Evolutionary conservation across 2,888 invertebrate species (phyloP), one percentile per base, ranked within the genome.

Genomic region (Andrena chrysosceles): DNA sequence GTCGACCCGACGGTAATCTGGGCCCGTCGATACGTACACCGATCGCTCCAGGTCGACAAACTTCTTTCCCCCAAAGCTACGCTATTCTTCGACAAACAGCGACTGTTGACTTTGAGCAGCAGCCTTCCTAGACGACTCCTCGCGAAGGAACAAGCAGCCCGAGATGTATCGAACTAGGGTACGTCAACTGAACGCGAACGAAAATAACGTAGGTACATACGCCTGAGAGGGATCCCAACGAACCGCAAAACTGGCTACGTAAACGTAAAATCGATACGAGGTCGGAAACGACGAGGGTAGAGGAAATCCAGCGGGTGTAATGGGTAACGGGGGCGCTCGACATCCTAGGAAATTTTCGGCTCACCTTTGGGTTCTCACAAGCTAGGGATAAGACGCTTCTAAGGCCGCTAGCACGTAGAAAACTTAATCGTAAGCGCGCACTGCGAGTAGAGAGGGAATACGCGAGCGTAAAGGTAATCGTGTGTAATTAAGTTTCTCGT

Each of bases 221-320:
- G 48, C 7, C 31, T 48, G 54, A 48, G 26, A n/a, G 69, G 23
- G 69, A 23, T 35, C 16, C 8, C 23, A 75, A 75, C 77, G 48
- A 64, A 56, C 52, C 52, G 54, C 74, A 29, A 74, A 77, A 77
- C 35, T 64, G 56, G 49, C 64, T 35, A 59, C 20, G 59, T 8
- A 20, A 76, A 77, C 77, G 77, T 10, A 49, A 77, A 76, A 66
- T 77, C 77, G 77, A 77, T 66, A 35, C 33, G 59, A 10, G 52
- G 31, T 33, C 52, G 67, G 52, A 26, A 13, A 26, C 23, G 52
- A 33, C 35, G 31, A 33, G 54, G 52, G 67, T 7, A 13, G 33
- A 68, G 68, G 35, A 54, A 56, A 68, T 68, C 54, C 31, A 33
- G 54, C 23, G 13, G 52, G 20, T 2, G 23, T 42, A 42, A 42